Conservation (phyloP, 1,140 invertebrate genomes). For the Atta cephalotes region DNA sequence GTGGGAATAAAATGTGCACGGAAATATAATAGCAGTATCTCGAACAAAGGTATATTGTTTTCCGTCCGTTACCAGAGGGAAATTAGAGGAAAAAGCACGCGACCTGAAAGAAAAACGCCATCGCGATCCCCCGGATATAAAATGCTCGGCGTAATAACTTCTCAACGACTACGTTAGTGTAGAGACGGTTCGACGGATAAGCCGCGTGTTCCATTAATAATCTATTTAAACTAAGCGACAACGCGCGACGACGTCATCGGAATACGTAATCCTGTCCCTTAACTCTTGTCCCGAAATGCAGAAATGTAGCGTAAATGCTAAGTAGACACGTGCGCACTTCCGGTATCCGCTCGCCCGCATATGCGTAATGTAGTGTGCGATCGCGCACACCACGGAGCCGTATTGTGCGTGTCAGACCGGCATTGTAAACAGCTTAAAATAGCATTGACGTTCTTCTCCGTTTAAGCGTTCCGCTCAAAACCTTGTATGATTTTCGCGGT, state of each 20-base stretch:
- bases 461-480: conserved; percentile 8
- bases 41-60: conserved; percentile 42
- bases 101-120: conserved; percentile 14
- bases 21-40: conserved; percentile 33
- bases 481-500: conserved; percentile 17
- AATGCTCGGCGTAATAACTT: conserved; percentile 35
- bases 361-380: conserved; percentile 17
- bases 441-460: conserved; percentile 51
- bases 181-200: neutral
- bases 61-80: conserved; percentile 41
- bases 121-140: conserved; percentile 22
- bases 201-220: conserved; percentile 41
- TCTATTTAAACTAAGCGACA: conserved; percentile 43
- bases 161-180: neutral
- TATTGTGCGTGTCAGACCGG: conserved; percentile 15
- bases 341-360: conserved; percentile 46
- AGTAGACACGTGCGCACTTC: conserved; percentile 55
- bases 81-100: conserved; percentile 35
- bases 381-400: neutral
- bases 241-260: conserved; percentile 31
- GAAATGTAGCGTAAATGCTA: conserved; percentile 38
- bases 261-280: conserved; percentile 41
- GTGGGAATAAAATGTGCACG: conserved; percentile 43
- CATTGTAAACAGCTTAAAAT: conserved; percentile 63
- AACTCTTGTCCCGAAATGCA: conserved; percentile 29